Conservation (phyloP, 2,797 vertebrate genomes). For the Muscicapa striata region DNA sequence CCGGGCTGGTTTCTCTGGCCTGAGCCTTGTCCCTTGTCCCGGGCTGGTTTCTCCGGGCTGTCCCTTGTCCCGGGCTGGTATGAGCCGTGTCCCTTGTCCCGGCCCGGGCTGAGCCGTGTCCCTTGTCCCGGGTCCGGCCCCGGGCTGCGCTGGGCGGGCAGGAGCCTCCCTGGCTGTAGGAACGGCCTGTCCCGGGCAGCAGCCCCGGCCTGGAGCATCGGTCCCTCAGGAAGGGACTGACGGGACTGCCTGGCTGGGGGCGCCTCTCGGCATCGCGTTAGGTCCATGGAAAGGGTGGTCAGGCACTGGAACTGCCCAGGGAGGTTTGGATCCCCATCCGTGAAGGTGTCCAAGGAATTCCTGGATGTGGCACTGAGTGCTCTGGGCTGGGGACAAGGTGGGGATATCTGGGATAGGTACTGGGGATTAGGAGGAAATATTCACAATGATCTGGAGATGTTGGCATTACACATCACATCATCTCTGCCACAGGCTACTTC, state of each 20-base stretch:
- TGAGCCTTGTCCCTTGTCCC: too few relatives aligned
- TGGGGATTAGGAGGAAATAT: neutral
- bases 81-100: too few relatives aligned
- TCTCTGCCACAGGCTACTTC: neutral
- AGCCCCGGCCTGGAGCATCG: neutral
- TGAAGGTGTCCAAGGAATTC: neutral
- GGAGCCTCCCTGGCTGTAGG: neutral
- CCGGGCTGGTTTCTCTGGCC: too few relatives aligned
- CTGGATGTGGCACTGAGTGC: neutral
- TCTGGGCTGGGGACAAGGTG: neutral
- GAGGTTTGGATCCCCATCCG: neutral
- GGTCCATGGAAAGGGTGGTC: too few relatives aligned
- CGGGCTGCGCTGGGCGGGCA: neutral
- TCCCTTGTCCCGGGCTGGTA: neutral
- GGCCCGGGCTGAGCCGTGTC: neutral
- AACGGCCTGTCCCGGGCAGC: neutral
- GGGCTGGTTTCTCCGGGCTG: neutral
- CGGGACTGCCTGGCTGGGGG: neutral
- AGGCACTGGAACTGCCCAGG: neutral
- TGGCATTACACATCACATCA: fast-evolving
- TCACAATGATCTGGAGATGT: neutral
- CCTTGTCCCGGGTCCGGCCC: too few relatives aligned
- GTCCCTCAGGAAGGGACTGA: neutral
- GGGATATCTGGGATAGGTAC: too few relatives aligned
- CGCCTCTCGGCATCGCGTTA: too few relatives aligned